Conservation (phyloP, 2,797 vertebrate genomes). For the Eulemur coronatus region DNA sequence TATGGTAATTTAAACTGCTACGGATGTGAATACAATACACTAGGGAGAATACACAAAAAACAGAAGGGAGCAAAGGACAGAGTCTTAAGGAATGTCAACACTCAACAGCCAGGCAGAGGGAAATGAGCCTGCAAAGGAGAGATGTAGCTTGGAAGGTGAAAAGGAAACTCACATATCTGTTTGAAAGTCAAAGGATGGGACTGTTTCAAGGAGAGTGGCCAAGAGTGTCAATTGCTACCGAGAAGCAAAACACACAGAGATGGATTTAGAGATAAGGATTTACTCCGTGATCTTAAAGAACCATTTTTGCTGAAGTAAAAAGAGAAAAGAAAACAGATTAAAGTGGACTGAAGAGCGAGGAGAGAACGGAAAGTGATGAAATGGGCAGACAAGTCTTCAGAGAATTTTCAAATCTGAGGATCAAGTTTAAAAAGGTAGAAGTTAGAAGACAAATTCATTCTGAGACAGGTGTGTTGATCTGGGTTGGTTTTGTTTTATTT, state of each 20-base stretch:
- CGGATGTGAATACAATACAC: not conserved
- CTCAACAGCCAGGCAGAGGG: not conserved
- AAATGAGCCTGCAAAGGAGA: not conserved
- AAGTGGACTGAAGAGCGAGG: not conserved
- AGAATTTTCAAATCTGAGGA: not conserved
- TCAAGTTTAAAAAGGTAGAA: not conserved
- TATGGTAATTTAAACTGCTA: not conserved
- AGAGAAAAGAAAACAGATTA: not conserved
- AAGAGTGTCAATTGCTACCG: not conserved
- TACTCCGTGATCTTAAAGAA: not conserved
- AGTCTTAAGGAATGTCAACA: not conserved
- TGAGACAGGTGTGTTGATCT: not conserved
- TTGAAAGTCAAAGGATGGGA: not conserved
- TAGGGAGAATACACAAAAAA: not conserved
- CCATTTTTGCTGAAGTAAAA: not conserved
- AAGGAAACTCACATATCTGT: not conserved
- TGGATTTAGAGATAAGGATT: not conserved
- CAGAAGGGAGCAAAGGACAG: not conserved
- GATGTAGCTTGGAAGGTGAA: not conserved
- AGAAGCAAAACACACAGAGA: conserved; percentile 16
- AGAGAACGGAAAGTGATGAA: not conserved
- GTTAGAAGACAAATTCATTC: not conserved
- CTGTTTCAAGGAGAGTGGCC: not conserved
- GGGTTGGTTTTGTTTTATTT: not conserved
- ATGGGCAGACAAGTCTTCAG: not conserved